phyloP scores from a whole-genome alignment of 2,113 vertebrate species.

The Pipra filicauda region DNA sequence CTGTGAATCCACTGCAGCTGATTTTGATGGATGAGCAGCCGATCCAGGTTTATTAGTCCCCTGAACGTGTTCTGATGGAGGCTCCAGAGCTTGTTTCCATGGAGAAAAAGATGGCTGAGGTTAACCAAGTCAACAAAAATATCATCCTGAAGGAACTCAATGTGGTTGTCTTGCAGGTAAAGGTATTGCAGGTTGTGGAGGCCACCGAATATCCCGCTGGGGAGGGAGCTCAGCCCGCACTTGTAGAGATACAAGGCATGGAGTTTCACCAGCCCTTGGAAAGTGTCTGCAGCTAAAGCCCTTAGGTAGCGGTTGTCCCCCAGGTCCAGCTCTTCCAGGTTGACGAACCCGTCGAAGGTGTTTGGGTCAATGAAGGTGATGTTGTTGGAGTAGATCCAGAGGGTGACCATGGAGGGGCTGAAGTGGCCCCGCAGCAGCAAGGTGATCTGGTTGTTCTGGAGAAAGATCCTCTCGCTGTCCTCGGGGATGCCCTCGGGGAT shows the following conservation, averaged over 20 bases:
- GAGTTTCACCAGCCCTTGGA: slow-evolving; percentile 88
- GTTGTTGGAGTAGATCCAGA: slow-evolving; percentile 99
- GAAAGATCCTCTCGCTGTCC: slow-evolving; percentile 92
- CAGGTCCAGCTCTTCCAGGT: slow-evolving; percentile 95
- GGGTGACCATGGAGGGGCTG: slow-evolving; percentile 89
- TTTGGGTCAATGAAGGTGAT: slow-evolving; percentile 93
- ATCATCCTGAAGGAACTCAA: slow-evolving; percentile 94
- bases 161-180: slow-evolving; percentile 95
- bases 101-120: slow-evolving; percentile 96
- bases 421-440: slow-evolving; percentile 90
- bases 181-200: slow-evolving; percentile 96
- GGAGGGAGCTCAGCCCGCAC: slow-evolving; percentile 88
- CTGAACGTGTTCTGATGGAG: slow-evolving; percentile 93
- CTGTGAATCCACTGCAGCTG: slow-evolving; percentile 91
- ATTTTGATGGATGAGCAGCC: slow-evolving; percentile 95
- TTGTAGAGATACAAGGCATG: slow-evolving; percentile 94
- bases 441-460: slow-evolving; percentile 96
- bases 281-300: slow-evolving; percentile 90
- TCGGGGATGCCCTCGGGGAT: slow-evolving; percentile 93
- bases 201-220: slow-evolving; percentile 85
- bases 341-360: slow-evolving; percentile 90
- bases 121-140: slow-evolving; percentile 95
- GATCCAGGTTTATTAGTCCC: slow-evolving; percentile 91
- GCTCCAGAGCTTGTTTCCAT: slow-evolving; percentile 93
- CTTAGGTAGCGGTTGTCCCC: slow-evolving; percentile 91